Evolutionary conservation across 2,888 invertebrate genomes (phyloP), one percentile per base, ranked within the genome.

Genomic region (Volucella inflata): DNA sequence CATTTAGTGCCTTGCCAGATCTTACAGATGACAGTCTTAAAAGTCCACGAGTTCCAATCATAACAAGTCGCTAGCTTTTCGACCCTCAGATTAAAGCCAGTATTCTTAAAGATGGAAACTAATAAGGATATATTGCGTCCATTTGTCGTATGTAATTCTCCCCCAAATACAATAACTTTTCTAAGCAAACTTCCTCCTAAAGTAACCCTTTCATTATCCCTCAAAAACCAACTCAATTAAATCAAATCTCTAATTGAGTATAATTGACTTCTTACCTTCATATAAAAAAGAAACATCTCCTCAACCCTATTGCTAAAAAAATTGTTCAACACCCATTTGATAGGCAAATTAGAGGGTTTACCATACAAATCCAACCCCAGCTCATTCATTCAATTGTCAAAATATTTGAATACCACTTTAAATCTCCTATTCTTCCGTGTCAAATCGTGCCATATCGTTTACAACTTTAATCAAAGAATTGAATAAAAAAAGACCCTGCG

Each of bases 291-390:
- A 36, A 72, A 48, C 12, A 50, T 21, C 46, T 30, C 30, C 8
- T 1, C 21, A 68, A 21, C 30, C 38, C 48, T 14, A 42, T 38
- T 40, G 44, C 14, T 57, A n/a, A 50, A 30, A 12, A 30, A 12
- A 51, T 51, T 48, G 12, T 8, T 48, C 44, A 51, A 77, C 81
- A 81, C 81, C 85, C 83, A 83, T 87, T 50, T 72, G 30, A 83
- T 83, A 87, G 78, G 78, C 87, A 87, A 83, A 87, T 87, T 87
- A 83, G 57, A 72, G 85, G 81, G 71, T 67, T 87, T 30, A 40
- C 67, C 2, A 16, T 17, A 48, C 17, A 51, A 71, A 60, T 8
- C 42, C 53, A 74, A 78, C 50, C 68, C 67, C 57, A 78, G 78
- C 60, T 83, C 87, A 74, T 87, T 57, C 44, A 40, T 30, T 30